Conservation (phyloP, 2,113 vertebrate genomes). For the Garra rufa region DNA sequence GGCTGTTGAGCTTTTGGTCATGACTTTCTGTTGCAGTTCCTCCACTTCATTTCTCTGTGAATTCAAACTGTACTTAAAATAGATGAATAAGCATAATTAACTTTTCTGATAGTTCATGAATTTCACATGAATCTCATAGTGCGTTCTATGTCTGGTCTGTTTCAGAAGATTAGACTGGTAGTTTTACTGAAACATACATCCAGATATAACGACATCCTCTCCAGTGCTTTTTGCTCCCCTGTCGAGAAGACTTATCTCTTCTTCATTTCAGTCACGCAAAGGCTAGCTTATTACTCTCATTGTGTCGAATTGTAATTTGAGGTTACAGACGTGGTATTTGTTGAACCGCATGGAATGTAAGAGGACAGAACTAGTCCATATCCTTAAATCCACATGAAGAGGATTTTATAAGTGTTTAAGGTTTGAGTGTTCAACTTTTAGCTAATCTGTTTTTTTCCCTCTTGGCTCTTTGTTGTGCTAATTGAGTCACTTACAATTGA, state of each 20-base stretch:
- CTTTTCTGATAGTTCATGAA: constrained; percentile 2
- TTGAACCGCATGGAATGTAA: constrained; percentile 42
- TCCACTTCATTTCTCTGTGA: not conserved
- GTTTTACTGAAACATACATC: constrained; percentile 72
- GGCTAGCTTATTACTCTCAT: constrained; percentile 69
- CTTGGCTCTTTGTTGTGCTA: constrained; percentile 56
- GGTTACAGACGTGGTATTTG: constrained; percentile 55
- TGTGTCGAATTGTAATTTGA: constrained; percentile 55
- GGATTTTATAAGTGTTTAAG: constrained; percentile 52
- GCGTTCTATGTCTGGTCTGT: not conserved
- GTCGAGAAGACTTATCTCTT: constrained; percentile 72
- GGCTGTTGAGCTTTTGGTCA: not conserved
- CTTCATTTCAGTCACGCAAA: constrained; percentile 59
- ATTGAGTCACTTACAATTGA: constrained; percentile 61
- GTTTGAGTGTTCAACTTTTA: constrained; percentile 22
- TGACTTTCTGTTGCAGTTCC: not conserved
- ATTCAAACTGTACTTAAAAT: not conserved
- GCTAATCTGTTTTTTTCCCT: not conserved
- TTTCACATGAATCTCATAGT: not conserved
- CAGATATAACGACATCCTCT: constrained; percentile 72
- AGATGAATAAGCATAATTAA: not conserved
- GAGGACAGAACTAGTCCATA: constrained; percentile 39
- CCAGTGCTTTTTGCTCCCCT: constrained; percentile 58
- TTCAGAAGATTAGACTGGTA: not conserved
- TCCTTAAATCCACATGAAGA: constrained; percentile 13